These are phyloP conservation scores for Podargus strigoides DNA, from an alignment of 2,797 vertebrate genomes.

Conservation along the genomic window DNA sequence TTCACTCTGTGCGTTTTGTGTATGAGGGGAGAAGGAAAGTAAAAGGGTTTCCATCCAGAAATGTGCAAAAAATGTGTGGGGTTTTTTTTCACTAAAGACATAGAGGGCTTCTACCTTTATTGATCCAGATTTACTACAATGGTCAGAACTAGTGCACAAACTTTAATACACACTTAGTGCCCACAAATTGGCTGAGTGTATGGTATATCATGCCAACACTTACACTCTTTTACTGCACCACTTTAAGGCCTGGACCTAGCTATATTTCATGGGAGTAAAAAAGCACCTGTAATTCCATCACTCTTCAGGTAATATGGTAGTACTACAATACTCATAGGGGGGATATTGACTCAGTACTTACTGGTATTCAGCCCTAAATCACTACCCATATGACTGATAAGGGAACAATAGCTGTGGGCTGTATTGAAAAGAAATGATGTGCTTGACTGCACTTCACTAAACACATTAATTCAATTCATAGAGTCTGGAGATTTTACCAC, in stretches of 20 bases:
- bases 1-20: neutral
- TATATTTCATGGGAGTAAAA: neutral
- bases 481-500: neutral
- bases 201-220: neutral
- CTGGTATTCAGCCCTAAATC: neutral
- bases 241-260: neutral
- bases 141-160: neutral
- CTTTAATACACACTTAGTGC: neutral
- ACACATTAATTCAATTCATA: neutral
- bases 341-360: neutral
- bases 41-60: neutral
- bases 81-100: accelerated
- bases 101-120: neutral
- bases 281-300: neutral
- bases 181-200: neutral
- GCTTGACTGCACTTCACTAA: neutral
- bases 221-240: neutral
- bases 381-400: neutral
- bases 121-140: neutral
- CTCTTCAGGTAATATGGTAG: neutral
- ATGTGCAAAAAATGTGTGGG: accelerated
- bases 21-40: neutral
- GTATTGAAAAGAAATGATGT: neutral
- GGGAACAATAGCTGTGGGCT: neutral
- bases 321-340: neutral